These are phyloP conservation scores for Pavo muticus DNA, from an alignment of 2,113 vertebrate genomes.

Conservation along the genomic window DNA sequence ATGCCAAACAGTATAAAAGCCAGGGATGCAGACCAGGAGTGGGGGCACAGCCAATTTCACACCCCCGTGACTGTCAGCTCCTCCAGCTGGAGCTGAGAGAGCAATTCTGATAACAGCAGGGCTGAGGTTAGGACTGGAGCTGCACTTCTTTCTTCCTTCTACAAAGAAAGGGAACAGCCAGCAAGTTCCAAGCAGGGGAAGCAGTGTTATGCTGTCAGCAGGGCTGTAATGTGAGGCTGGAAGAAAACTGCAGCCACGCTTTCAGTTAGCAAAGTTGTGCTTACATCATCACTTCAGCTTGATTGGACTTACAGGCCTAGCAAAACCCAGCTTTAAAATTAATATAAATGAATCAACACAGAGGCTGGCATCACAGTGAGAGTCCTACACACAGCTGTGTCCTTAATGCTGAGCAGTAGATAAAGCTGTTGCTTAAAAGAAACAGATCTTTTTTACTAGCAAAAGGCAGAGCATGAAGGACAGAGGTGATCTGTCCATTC, in stretches of 20 bases:
- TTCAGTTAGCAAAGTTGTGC: not conserved
- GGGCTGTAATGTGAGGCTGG: not conserved
- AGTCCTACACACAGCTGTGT: accelerated
- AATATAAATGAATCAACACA: accelerated
- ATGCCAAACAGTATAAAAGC: not conserved
- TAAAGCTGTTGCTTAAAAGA: no score
- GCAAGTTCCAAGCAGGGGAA: not conserved
- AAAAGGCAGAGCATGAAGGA: accelerated
- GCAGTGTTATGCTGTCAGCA: not conserved
- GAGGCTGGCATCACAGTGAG: accelerated
- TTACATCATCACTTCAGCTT: not conserved
- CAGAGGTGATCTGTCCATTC: accelerated
- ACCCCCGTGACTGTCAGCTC: accelerated
- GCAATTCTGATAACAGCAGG: not conserved
- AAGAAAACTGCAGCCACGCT: not conserved
- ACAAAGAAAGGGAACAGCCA: not conserved
- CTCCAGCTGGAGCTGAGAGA: not conserved
- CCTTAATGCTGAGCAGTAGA: accelerated
- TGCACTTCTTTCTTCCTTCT: not conserved
- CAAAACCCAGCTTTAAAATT: not conserved
- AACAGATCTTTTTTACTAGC: accelerated
- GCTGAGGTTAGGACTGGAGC: not conserved
- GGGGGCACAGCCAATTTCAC: not conserved
- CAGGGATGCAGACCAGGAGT: accelerated
- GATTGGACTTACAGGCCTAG: accelerated